Conservation (phyloP, 2,888 invertebrate genomes). For the Trissolcus brochymenae region DNA sequence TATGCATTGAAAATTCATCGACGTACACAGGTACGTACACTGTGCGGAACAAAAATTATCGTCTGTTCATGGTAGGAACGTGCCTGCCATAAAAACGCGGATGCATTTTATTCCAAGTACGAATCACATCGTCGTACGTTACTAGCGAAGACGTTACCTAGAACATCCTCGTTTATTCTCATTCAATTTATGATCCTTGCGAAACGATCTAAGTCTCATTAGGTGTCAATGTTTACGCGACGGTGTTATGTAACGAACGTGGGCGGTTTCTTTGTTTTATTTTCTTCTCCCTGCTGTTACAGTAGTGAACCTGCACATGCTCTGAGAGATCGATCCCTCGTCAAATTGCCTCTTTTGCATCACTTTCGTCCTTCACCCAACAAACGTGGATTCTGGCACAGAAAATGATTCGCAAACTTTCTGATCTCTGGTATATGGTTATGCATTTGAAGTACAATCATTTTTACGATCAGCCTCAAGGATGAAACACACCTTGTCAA, state of each 20-base stretch:
- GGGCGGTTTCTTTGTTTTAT: conserved; percentile 48
- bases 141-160: too few species aligned
- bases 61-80: too few species aligned
- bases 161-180: background rate
- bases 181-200: conserved; percentile 17
- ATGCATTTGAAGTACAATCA: too few species aligned
- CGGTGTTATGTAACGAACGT: conserved; percentile 60
- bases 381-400: conserved; percentile 17
- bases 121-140: too few species aligned
- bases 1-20: conserved; percentile 29
- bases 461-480: conserved; percentile 25
- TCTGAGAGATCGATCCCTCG: conserved; percentile 45
- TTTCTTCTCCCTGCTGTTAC: conserved; percentile 8
- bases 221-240: conserved; percentile 52
- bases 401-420: too few species aligned
- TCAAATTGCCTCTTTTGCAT: conserved; percentile 42
- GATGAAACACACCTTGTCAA: conserved; percentile 16
- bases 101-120: too few species aligned
- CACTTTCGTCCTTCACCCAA: conserved; percentile 43
- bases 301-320: conserved; percentile 40
- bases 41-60: too few species aligned
- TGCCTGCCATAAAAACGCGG: too few species aligned
- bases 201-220: conserved; percentile 38
- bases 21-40: background rate
- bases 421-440: too few species aligned